phyloP scores from a whole-genome alignment of 2,888 invertebrate species.

The Drosophila rubida region DNA sequence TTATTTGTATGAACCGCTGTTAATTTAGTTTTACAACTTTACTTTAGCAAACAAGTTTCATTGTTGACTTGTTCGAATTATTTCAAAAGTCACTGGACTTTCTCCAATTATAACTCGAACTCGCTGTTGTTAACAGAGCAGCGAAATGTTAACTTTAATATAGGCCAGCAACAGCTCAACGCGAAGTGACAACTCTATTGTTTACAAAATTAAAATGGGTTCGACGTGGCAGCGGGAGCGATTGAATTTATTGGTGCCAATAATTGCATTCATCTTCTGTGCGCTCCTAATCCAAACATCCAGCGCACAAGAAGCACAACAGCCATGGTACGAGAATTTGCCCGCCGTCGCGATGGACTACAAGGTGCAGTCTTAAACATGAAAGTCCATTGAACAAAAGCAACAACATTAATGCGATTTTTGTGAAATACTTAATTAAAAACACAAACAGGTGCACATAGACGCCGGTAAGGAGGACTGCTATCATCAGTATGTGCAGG shows the following conservation, averaged over 20 bases:
- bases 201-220: slow-evolving; percentile 69
- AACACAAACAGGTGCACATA: slow-evolving; percentile 88
- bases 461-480: slow-evolving; percentile 98
- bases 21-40: not conserved
- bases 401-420: not conserved
- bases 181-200: slow-evolving; percentile 41
- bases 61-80: no score
- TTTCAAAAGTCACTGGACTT: not conserved
- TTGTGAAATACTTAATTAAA: not conserved
- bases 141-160: slow-evolving; percentile 4
- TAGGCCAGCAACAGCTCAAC: slow-evolving; percentile 9
- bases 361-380: slow-evolving; percentile 86
- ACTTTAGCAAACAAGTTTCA: not conserved
- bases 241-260: slow-evolving; percentile 52
- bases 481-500: slow-evolving; percentile 96
- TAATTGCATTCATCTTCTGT: slow-evolving; percentile 51
- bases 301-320: slow-evolving; percentile 85
- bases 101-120: slow-evolving; percentile 1
- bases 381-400: slow-evolving; percentile 8
- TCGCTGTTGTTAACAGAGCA: slow-evolving; percentile 11
- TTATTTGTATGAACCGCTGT: not conserved
- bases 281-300: slow-evolving; percentile 47
- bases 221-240: slow-evolving; percentile 83
- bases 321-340: slow-evolving; percentile 93
- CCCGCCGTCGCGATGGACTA: slow-evolving; percentile 98